phyloP scores from a whole-genome alignment of 2,797 vertebrate species.

The Sylvilagus floridanus region DNA sequence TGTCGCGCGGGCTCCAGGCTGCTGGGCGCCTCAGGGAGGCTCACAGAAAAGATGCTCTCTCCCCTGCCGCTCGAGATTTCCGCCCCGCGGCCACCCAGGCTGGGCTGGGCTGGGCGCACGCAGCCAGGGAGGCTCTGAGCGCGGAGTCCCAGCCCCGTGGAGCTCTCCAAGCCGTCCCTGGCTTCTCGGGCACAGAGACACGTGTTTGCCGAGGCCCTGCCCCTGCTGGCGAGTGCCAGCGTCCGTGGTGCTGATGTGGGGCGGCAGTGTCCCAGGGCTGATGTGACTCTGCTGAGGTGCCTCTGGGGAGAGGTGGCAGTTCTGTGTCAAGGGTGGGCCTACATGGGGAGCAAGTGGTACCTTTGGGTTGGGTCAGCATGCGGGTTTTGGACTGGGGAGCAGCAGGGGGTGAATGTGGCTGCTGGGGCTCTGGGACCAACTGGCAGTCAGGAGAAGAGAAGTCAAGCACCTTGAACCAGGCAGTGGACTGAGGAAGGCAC shows the following conservation, averaged over 20 bases:
- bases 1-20: conserved; percentile 29
- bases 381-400: not conserved
- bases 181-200: not conserved
- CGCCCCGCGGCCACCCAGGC: not conserved
- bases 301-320: not conserved
- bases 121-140: not conserved
- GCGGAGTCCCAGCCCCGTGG: not conserved
- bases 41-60: conserved; percentile 52
- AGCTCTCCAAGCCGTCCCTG: not conserved
- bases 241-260: not conserved
- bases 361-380: rapidly evolving
- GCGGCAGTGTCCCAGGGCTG: not conserved
- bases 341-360: not conserved
- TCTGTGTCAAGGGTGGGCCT: not conserved
- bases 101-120: not conserved
- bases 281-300: not conserved
- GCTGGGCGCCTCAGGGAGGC: conserved; percentile 45
- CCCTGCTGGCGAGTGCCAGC: not conserved
- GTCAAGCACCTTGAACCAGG: not conserved
- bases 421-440: not conserved
- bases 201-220: not conserved
- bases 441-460: not conserved
- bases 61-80: conserved; percentile 55
- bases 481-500: not conserved
- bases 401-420: not conserved